Conservation (phyloP, 2,113 vertebrate species). For the Pavo muticus region DNA sequence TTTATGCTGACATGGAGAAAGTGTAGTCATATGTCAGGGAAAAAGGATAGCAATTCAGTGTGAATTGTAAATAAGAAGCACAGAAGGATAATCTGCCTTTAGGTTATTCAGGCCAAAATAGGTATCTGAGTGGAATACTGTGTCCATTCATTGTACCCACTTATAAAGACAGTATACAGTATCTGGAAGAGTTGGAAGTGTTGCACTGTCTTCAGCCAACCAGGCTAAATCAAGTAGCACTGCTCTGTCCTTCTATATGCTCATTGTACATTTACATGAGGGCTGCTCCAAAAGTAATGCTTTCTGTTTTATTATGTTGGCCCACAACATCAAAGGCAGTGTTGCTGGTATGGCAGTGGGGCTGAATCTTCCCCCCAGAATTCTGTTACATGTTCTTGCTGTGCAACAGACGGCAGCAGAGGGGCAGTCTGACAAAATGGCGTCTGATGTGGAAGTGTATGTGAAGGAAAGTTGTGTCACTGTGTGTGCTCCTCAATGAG, state of each 20-base stretch:
- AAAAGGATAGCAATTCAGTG: background rate
- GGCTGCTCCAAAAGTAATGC: too few relatives aligned
- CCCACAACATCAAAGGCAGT: too few relatives aligned
- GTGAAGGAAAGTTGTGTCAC: too few relatives aligned
- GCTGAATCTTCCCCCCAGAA: too few relatives aligned
- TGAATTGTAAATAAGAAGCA: background rate
- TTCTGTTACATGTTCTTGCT: background rate
- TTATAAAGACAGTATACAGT: background rate
- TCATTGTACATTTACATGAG: background rate
- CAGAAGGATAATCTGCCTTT: background rate
- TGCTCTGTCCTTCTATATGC: background rate
- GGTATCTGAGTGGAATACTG: background rate
- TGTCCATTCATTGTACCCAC: background rate
- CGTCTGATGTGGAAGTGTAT: background rate
- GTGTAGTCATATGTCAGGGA: accelerated
- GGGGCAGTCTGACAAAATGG: background rate
- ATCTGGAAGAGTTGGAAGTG: background rate
- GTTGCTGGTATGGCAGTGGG: too few relatives aligned
- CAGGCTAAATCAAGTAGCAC: background rate
- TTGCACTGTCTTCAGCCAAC: background rate
- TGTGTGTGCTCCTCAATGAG: too few relatives aligned
- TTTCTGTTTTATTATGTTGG: too few relatives aligned
- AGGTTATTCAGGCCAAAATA: background rate
- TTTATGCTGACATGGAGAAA: background rate
- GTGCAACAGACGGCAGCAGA: background rate